Evolutionary conservation across 1,140 invertebrate species (phyloP), one percentile per base, ranked within the genome.

Genomic region (Drosophila pruinosa): DNA sequence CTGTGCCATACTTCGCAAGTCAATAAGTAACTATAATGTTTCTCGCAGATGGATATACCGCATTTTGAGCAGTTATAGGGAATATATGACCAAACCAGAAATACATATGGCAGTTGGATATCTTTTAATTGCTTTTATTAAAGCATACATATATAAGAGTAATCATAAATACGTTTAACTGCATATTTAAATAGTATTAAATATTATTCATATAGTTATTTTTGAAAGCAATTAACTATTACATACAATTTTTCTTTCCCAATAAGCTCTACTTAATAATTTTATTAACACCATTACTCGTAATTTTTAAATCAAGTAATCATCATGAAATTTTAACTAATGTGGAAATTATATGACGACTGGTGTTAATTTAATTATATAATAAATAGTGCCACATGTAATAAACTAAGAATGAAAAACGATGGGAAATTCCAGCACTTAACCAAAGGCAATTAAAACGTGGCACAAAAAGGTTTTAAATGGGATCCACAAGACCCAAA

Each of bases 311-410:
- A 21, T 5, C 21, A 14, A 47, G 22, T 7, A 6, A 26, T 26
- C 10, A 47, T 14, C 12, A 26, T 47, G 5, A 36, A 36, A 4
- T 36, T 10, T 10, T 10, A 36, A 10, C 43, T 28, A n/a, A 19
- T 19, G 6, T 15, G 14, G 8, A 7, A 24, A 8, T 56, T 52
- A 19, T 28, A 24, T 38, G 45, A 14, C 22, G 8, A 15, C 43
- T 47, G 61, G 61, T 74, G 71, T 78, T 82, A 83, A 82, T 82
- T 64, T 57, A 83, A 83, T 72, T 57, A 68, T 57, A 39, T 47
- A 64, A 61, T 24, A 36, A 48, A 24, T 39, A 52, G 24, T 43
- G 4, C 4, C 15, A 38, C 47, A 19, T 17, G 12, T 8, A 65
- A 43, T 7, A 54, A 47, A n/a, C 8, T 21, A 6, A n/a, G n/a